Evolutionary conservation across 2,888 invertebrate genomes (phyloP).

Genomic region (Lasius platythorax): DNA sequence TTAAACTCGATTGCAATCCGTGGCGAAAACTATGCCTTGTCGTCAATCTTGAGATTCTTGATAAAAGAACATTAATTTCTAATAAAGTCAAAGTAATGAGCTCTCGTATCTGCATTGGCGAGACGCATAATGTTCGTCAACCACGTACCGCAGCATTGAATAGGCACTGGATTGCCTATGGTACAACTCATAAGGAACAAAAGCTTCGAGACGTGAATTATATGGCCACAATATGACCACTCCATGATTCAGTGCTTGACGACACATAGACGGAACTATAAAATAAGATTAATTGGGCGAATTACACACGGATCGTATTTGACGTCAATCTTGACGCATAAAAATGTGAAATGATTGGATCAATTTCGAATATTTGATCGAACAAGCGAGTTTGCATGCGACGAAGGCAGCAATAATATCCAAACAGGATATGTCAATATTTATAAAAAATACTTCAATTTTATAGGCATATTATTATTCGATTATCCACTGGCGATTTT

Average conservation of each 20-base stretch:
- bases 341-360: not conserved
- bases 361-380: slow-evolving; percentile 1
- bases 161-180: slow-evolving; percentile 19
- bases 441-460: not conserved
- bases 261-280: slow-evolving; percentile 15
- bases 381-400: not conserved
- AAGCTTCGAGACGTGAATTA: slow-evolving; percentile 3
- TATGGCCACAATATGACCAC: not conserved
- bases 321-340: slow-evolving; percentile 8
- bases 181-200: slow-evolving; percentile 14
- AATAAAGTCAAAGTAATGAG: slow-evolving; percentile 20
- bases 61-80: slow-evolving; percentile 32
- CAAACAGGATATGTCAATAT: not conserved
- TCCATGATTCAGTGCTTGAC: slow-evolving; percentile 33
- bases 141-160: not conserved
- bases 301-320: slow-evolving; percentile 4
- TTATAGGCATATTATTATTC: not conserved
- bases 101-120: not conserved
- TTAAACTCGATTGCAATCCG: not conserved
- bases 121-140: slow-evolving; percentile 12
- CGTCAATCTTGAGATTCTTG: slow-evolving; percentile 23
- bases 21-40: slow-evolving; percentile 1
- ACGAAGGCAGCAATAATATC: not conserved
- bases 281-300: slow-evolving; percentile 13
- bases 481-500: not conserved